Conservation (phyloP, 2,797 vertebrate species). For the Adelosebastes latens region DNA sequence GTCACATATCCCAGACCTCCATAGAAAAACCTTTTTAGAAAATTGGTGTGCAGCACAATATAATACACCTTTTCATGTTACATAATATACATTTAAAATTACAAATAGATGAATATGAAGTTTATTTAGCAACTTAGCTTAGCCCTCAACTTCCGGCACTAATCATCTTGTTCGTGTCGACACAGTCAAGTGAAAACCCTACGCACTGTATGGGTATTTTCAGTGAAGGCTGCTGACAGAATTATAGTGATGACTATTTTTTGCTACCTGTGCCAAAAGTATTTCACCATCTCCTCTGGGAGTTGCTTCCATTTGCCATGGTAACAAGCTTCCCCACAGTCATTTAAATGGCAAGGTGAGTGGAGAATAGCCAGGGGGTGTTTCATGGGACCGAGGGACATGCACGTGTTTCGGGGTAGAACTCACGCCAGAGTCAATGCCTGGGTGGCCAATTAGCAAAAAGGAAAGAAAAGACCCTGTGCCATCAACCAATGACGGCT, state of each 20-base stretch:
- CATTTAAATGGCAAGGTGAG: conserved; percentile 70
- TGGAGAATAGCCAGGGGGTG: conserved; percentile 57
- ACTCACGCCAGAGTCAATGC: conserved; percentile 77
- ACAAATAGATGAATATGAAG: neutral
- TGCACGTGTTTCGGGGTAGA: conserved; percentile 72
- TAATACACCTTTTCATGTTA: neutral
- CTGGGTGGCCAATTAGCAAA: conserved; percentile 88
- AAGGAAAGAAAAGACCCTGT: conserved; percentile 78
- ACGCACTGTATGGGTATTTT: neutral
- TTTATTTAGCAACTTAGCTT: neutral
- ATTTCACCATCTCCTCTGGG: conserved; percentile 26
- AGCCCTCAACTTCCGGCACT: neutral
- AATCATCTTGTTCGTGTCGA: neutral
- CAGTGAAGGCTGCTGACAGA: neutral
- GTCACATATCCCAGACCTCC: neutral
- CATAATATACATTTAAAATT: neutral
- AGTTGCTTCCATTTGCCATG: conserved; percentile 54
- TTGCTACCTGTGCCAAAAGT: conserved; percentile 23
- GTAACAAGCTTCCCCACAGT: conserved; percentile 43
- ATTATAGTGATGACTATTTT: conserved; percentile 12
- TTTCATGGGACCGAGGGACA: conserved; percentile 60
- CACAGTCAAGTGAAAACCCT: neutral
- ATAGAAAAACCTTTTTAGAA: conserved; percentile 8
- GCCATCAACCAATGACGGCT: conserved; percentile 77
- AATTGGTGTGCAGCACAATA: neutral